These are phyloP conservation scores for Gonocerus acuteangulatus DNA, from an alignment of 2,888 invertebrate genomes.

Conservation along the genomic window DNA sequence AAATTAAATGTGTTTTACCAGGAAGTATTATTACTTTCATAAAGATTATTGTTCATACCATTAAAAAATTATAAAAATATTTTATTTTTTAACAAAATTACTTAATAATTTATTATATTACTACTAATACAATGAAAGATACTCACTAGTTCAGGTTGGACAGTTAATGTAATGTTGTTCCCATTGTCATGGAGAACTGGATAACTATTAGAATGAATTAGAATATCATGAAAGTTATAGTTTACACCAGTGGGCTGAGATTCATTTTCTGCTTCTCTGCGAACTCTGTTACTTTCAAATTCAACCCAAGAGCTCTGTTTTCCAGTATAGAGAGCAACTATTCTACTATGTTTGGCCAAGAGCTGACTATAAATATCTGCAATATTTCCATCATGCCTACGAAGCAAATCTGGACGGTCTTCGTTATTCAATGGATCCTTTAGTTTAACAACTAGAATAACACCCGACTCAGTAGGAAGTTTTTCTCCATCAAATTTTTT, in stretches of 20 bases:
- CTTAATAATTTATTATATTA: too few species aligned
- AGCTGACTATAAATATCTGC: slow-evolving; percentile 49
- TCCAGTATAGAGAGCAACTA: slow-evolving; percentile 54
- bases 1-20: too few species aligned
- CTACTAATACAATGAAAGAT: too few species aligned
- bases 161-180: slow-evolving; percentile 4
- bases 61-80: too few species aligned
- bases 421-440: slow-evolving; percentile 38
- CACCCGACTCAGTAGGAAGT: slow-evolving; percentile 19
- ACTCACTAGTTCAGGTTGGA: slow-evolving; percentile 1
- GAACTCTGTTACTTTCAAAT: slow-evolving; percentile 36
- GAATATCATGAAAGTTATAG: neutral
- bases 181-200: slow-evolving; percentile 11
- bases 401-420: slow-evolving; percentile 46
- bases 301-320: slow-evolving; percentile 50
- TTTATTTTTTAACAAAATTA: too few species aligned
- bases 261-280: slow-evolving; percentile 40
- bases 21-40: too few species aligned
- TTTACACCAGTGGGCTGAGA: slow-evolving; percentile 45
- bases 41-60: too few species aligned
- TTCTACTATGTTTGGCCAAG: slow-evolving; percentile 45
- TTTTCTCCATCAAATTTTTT: slow-evolving; percentile 29
- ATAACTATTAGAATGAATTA: neutral
- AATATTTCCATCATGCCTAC: slow-evolving; percentile 56
- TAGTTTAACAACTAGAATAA: slow-evolving; percentile 35